Evolutionary conservation across 2,113 vertebrate genomes (phyloP).

Genomic region (Nibea albiflora): DNA sequence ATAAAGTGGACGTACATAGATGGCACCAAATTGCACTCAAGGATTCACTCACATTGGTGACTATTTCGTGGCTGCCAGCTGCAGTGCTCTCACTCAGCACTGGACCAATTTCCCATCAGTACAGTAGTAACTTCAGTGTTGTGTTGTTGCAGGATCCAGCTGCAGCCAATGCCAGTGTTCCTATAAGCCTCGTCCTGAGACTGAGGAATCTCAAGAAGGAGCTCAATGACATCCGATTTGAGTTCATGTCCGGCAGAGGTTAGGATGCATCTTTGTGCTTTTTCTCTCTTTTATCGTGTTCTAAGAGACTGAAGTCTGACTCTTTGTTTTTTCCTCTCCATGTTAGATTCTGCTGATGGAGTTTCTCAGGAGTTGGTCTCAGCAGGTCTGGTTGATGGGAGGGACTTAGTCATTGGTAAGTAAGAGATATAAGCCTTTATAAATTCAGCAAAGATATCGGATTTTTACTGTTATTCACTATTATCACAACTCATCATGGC

Average conservation of each 20-base stretch:
- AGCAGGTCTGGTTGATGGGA: conserved; percentile 96
- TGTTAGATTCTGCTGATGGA: conserved; percentile 95
- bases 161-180: conserved; percentile 82
- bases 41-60: too few species aligned
- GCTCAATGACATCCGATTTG: conserved; percentile 98
- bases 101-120: too few species aligned
- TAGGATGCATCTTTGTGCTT: conserved; percentile 51
- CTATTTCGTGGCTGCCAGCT: too few species aligned
- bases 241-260: conserved; percentile 99
- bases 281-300: neutral
- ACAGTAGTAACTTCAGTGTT: neutral
- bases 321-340: neutral
- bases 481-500: too few species aligned
- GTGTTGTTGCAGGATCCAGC: conserved; percentile 78
- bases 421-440: neutral
- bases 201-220: conserved; percentile 99
- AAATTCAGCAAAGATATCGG: too few species aligned
- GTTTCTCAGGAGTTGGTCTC: conserved; percentile 99
- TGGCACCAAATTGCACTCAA: too few species aligned
- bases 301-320: neutral
- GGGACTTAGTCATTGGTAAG: conserved; percentile 97
- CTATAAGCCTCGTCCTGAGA: conserved; percentile 94
- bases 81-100: too few species aligned
- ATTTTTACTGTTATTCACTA: too few species aligned
- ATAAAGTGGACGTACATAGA: too few species aligned